phyloP scores from a whole-genome alignment of 2,113 vertebrate species.

The Megaleporinus macrocephalus region DNA sequence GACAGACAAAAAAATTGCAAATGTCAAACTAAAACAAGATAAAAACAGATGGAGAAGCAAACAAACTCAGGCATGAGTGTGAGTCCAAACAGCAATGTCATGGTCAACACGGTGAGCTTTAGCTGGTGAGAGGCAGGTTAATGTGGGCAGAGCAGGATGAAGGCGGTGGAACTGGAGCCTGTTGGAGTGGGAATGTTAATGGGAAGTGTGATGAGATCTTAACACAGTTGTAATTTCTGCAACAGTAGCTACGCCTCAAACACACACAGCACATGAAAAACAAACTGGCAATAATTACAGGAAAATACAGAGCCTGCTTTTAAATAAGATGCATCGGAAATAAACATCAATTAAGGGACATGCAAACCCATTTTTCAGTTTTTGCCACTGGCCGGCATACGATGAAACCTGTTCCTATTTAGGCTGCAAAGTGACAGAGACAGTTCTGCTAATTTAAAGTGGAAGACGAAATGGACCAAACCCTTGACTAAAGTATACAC shows the following conservation, averaged over 20 bases:
- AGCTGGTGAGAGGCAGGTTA: constrained; percentile 26
- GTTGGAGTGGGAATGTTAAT: neutral
- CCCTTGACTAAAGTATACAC: neutral
- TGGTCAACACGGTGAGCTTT: constrained; percentile 13
- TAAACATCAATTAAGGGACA: neutral
- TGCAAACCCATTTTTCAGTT: neutral
- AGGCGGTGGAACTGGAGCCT: neutral
- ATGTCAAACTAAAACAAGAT: constrained; percentile 62
- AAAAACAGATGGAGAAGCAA: constrained; percentile 50
- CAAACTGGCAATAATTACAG: neutral
- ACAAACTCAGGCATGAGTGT: constrained; percentile 46
- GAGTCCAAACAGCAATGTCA: neutral
- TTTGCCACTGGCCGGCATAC: neutral
- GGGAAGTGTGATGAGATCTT: neutral
- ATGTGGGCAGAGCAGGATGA: neutral
- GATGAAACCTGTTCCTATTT: neutral
- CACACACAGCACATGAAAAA: neutral
- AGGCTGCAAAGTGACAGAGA: neutral
- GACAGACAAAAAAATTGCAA: constrained; percentile 62
- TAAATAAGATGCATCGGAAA: neutral
- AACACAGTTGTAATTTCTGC: neutral
- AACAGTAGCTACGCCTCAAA: neutral
- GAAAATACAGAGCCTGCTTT: too few species aligned
- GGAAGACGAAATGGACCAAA: neutral
- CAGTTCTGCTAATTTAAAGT: neutral